Evolutionary conservation across 2,797 vertebrate species (phyloP).

Genomic region (Acipenser ruthenus): DNA sequence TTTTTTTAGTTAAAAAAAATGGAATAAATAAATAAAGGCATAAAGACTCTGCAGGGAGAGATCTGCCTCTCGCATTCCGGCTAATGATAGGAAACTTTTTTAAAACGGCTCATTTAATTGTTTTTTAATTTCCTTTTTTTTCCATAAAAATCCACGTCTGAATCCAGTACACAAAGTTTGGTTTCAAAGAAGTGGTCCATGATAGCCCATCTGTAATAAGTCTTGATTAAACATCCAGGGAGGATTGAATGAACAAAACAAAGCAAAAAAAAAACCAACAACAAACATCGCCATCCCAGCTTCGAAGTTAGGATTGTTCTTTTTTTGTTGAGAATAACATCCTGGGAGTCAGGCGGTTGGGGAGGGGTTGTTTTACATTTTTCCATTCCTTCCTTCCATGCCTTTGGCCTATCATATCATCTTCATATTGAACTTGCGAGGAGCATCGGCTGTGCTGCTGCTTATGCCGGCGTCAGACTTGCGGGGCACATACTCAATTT

Average conservation of each 20-base stretch:
- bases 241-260: too few relatives aligned
- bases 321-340: not conserved
- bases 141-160: constrained; percentile 82
- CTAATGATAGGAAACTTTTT: constrained; percentile 43
- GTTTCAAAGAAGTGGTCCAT: constrained; percentile 58
- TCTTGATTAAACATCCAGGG: too few relatives aligned
- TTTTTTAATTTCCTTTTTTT: constrained; percentile 62
- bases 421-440: constrained; percentile 98
- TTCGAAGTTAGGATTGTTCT: not conserved
- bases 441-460: constrained; percentile 68
- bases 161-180: constrained; percentile 65
- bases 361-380: not conserved
- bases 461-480: constrained; percentile 82
- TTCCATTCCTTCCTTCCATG: not conserved
- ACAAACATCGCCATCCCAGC: not conserved
- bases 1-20: constrained; percentile 41
- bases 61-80: constrained; percentile 45
- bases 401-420: constrained; percentile 69
- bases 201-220: not conserved
- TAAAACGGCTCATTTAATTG: constrained; percentile 37
- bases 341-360: not conserved
- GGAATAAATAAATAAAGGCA: constrained; percentile 45
- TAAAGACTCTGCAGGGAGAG: constrained; percentile 45
- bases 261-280: too few relatives aligned
- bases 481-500: constrained; percentile 92